A percentile compares a stretch with the other conserved stretches of the same genome.
Evolutionary conservation across 2,888 invertebrate genomes (phyloP).

Genomic region (Laothoe populi): DNA sequence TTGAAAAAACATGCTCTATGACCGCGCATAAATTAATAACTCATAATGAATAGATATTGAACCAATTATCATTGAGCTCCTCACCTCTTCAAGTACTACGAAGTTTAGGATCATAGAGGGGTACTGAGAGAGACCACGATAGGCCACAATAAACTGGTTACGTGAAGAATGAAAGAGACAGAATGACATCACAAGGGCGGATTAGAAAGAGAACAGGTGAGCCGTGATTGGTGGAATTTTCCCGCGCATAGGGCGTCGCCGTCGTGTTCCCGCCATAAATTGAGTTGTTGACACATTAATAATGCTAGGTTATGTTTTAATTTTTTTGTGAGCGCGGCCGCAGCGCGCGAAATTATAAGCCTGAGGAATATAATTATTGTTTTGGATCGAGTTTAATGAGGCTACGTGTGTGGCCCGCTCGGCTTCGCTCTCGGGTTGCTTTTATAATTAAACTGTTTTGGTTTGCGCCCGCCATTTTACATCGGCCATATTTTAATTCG

Average conservation of each 20-base stretch:
- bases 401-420: slow-evolving; percentile 78
- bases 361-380: slow-evolving; percentile 76
- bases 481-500: slow-evolving; percentile 66
- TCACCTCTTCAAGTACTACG: slow-evolving; percentile 29
- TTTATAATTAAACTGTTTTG: slow-evolving; percentile 71
- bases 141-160: slow-evolving; percentile 38
- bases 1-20: slow-evolving; percentile 50
- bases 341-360: slow-evolving; percentile 80
- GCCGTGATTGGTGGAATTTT: slow-evolving; percentile 67
- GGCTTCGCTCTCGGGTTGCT: slow-evolving; percentile 67
- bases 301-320: slow-evolving; percentile 82
- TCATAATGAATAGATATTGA: slow-evolving; percentile 49
- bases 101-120: slow-evolving; percentile 26
- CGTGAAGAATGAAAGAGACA: slow-evolving; percentile 55
- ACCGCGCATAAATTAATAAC: slow-evolving; percentile 75
- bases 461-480: slow-evolving; percentile 54
- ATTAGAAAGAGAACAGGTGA: slow-evolving; percentile 44
- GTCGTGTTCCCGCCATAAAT: slow-evolving; percentile 80
- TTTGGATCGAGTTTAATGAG: slow-evolving; percentile 77
- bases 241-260: slow-evolving; percentile 76
- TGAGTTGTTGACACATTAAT: slow-evolving; percentile 85
- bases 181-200: slow-evolving; percentile 41
- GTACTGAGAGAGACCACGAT: slow-evolving; percentile 30
- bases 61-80: slow-evolving; percentile 43
- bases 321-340: slow-evolving; percentile 63